Percentiles rank a stretch among this genome's conserved stretches.
These are phyloP conservation scores for Amblyopsis hoosieri DNA, from an alignment of 2,797 vertebrate species.

Conservation along the genomic window DNA sequence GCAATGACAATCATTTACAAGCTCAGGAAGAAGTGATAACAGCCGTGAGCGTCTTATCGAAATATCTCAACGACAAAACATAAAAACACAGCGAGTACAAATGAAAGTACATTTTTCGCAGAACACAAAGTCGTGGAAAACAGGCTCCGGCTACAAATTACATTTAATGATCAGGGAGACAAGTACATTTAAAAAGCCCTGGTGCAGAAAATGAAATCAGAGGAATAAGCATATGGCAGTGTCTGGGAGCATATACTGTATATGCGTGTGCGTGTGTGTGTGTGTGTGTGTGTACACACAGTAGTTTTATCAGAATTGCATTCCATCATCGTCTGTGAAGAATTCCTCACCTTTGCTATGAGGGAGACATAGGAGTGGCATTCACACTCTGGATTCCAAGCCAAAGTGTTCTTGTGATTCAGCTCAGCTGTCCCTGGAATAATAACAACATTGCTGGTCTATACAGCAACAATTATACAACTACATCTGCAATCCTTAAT, in stretches of 20 bases:
- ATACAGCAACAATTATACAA: too few species aligned
- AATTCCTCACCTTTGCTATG: too few species aligned
- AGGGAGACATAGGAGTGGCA: too few species aligned
- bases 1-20: background rate
- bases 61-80: background rate
- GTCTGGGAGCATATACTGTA: background rate
- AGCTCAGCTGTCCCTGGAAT: too few species aligned
- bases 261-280: background rate
- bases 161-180: background rate
- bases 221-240: background rate
- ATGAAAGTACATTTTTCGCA: background rate
- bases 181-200: conserved; percentile 1
- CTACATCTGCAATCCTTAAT: too few species aligned
- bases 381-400: too few species aligned
- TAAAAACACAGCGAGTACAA: background rate
- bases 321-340: too few species aligned
- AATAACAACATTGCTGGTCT: too few species aligned
- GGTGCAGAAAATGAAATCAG: background rate
- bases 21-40: background rate
- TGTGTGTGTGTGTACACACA: background rate
- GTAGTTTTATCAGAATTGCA: background rate
- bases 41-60: background rate
- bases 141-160: background rate
- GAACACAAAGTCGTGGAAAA: background rate
- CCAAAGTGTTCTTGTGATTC: too few species aligned